phyloP scores from a whole-genome alignment of 2,113 vertebrate genomes.

The Casuarius casuarius region DNA sequence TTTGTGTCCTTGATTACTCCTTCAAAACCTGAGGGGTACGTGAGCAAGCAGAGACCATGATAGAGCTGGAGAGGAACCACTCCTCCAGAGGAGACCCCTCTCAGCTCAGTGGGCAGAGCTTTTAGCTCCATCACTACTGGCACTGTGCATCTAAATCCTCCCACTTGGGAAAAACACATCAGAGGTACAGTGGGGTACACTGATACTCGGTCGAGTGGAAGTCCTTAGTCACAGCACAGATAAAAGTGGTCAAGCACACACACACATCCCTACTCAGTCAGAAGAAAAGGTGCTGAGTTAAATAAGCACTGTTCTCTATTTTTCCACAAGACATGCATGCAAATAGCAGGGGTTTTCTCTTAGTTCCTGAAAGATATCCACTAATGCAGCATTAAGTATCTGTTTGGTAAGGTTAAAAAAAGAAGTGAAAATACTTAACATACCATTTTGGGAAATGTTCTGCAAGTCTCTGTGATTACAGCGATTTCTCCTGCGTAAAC shows the following conservation, averaged over 20 bases:
- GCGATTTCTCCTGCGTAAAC: constrained; percentile 74
- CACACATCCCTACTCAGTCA: neutral
- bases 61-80: no score
- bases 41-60: rapidly evolving
- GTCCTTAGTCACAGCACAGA: neutral
- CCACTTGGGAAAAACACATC: rapidly evolving
- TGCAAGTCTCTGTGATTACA: constrained; percentile 84
- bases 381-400: neutral
- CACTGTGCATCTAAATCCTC: neutral
- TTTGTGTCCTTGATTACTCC: neutral
- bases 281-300: neutral
- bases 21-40: neutral
- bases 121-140: neutral
- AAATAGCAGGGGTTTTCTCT: neutral
- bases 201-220: neutral
- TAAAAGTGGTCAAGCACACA: neutral
- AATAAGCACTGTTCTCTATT: neutral
- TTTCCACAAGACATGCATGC: neutral
- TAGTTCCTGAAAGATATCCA: neutral
- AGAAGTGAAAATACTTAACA: neutral
- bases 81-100: neutral
- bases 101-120: neutral
- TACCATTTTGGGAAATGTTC: constrained; percentile 82
- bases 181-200: neutral
- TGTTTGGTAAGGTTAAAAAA: neutral